Base-by-base conservation (phyloP, 2,113 vertebrate species). In the Sylvilagus bachmani region DNA sequence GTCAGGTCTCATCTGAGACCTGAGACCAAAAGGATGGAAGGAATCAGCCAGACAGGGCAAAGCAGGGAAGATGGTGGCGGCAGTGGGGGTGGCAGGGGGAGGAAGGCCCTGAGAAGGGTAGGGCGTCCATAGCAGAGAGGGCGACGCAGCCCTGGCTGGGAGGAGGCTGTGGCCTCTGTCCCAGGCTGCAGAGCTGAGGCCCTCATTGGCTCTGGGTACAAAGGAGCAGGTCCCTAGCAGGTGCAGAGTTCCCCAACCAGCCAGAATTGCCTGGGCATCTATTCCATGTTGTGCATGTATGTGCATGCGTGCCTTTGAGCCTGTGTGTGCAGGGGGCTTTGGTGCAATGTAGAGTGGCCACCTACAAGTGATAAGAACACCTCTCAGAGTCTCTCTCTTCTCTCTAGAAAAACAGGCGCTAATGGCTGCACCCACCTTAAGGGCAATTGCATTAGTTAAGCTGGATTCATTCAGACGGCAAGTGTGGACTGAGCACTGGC, bases 231-330 rank as follows among this genome's bases (percentile, higher is more conserved):
- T 10, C 0, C 25, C 22, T 36, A 14, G 7, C 4, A 22, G 24
- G 11, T 58, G 6, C 86, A 0, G 2, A 61, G 70, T 27, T 27
- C 27, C 36, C 44, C n/a, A 51, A 0, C 17, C 73, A 22, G 62
- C 21, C 38, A 86, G 22, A 79, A 62, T 0, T 0, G 49, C 55
- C 2, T 4, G 58, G 75, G 16, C 6, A 5, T 27, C 71, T 53
- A 2, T n/a, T 53, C 1, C 36, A 49, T 29, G 4, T 5, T 38
- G 49, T 44, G 24, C 4, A 0, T 7, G 6, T 5, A 14, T 2
- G 10, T 17, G n/a, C 2, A 0, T 10, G 13, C 0, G n/a, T 12
- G 12, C 24, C 1, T 1, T 0, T 14, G 67, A 8, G 21, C 10
- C 0, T 31, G 17, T 81, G 29, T 27, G 13, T 51, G 4, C 5